Conservation (phyloP, 2,797 vertebrate genomes). For the Phrynocephalus forsythii region DNA sequence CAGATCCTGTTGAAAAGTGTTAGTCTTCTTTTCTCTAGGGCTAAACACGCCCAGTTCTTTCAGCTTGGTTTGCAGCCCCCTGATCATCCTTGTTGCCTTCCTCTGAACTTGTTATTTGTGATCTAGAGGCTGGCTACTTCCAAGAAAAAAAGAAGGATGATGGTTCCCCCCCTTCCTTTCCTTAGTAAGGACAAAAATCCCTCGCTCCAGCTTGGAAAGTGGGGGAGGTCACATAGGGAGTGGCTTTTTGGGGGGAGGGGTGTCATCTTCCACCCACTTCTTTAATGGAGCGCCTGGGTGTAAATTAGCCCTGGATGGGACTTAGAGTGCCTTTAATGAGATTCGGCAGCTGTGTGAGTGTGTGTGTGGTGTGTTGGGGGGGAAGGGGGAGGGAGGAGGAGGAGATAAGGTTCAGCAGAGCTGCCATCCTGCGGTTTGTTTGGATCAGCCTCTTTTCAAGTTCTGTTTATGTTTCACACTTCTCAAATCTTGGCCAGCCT, state of each 20-base stretch:
- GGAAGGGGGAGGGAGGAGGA: not conserved
- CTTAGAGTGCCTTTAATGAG: conserved; percentile 51
- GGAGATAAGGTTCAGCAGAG: conserved; percentile 43
- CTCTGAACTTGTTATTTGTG: not conserved
- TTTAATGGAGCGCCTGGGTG: conserved; percentile 8
- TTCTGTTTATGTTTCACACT: conserved; percentile 51
- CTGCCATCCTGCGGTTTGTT: conserved; percentile 32
- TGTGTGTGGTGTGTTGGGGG: no score
- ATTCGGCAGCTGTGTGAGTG: conserved; percentile 20
- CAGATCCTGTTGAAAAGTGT: no score
- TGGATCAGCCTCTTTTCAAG: conserved; percentile 33
- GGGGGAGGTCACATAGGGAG: not conserved
- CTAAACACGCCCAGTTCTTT: no score
- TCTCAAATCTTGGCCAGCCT: conserved; percentile 46
- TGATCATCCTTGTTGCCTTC: no score
- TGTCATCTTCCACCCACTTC: not conserved
- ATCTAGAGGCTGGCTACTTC: not conserved
- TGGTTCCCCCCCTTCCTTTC: no score
- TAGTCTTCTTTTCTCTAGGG: no score
- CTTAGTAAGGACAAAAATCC: not conserved
- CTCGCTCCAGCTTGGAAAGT: not conserved
- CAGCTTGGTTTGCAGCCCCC: no score
- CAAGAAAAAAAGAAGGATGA: not conserved
- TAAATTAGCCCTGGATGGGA: conserved; percentile 37
- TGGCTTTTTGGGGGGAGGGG: no score